A percentile compares a stretch with the other conserved stretches of the same genome.
These are phyloP conservation scores for Pseudomyrmex gracilis DNA, from an alignment of 1,140 invertebrate genomes.

Conservation along the genomic window DNA sequence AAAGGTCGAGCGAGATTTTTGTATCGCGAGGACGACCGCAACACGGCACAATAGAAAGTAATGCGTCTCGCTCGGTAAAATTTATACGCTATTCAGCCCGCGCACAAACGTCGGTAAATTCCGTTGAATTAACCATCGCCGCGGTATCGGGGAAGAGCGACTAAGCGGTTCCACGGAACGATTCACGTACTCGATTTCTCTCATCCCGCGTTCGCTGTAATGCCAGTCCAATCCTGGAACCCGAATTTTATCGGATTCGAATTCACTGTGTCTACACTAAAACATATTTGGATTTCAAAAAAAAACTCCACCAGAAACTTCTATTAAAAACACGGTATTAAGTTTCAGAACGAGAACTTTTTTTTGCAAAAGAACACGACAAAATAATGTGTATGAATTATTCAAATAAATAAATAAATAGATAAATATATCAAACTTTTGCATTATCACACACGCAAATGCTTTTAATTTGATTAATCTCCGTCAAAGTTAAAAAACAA, in stretches of 20 bases:
- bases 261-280: conserved; percentile 33
- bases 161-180: conserved; percentile 60
- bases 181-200: conserved; percentile 59
- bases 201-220: conserved; percentile 53
- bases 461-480: neutral
- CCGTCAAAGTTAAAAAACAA: neutral
- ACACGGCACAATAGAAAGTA: conserved; percentile 61
- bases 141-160: conserved; percentile 58
- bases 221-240: conserved; percentile 33
- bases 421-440: too few species aligned
- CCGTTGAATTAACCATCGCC: conserved; percentile 59
- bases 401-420: too few species aligned
- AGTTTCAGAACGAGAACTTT: too few species aligned
- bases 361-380: too few species aligned
- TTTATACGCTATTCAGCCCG: conserved; percentile 60
- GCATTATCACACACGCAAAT: too few species aligned
- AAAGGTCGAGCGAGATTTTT: conserved; percentile 54
- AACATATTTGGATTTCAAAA: conserved; percentile 4
- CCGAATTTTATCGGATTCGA: conserved; percentile 46
- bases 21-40: conserved; percentile 54
- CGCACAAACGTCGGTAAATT: conserved; percentile 62
- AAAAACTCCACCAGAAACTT: neutral
- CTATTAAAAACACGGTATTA: too few species aligned
- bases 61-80: conserved; percentile 59
- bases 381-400: too few species aligned